These are phyloP conservation scores for Saguinus midas DNA, from an alignment of 2,113 vertebrate genomes.

Conservation along the genomic window DNA sequence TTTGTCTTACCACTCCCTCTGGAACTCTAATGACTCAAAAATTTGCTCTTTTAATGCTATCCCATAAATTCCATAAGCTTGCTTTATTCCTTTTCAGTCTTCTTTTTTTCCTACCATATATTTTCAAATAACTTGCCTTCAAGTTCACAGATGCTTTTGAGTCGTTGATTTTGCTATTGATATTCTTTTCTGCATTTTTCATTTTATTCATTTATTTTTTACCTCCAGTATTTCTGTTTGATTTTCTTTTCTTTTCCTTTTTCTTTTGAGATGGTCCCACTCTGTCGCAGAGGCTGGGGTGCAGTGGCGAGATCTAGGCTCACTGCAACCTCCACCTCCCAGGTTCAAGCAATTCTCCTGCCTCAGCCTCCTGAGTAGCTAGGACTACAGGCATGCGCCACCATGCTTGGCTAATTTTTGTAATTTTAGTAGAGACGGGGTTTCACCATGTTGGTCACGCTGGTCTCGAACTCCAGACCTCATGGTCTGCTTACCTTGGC, in stretches of 20 bases:
- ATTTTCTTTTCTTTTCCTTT: not conserved
- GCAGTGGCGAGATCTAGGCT: too few species aligned
- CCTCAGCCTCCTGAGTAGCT: too few species aligned
- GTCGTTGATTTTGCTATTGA: not conserved
- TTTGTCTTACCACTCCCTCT: not conserved
- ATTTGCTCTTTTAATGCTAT: not conserved
- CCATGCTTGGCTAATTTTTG: too few species aligned
- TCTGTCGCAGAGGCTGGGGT: too few species aligned
- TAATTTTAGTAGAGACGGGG: too few species aligned
- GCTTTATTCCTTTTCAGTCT: not conserved
- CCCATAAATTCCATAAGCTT: not conserved
- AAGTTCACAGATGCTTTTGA: not conserved
- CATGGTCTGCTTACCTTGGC: too few species aligned
- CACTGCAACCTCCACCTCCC: too few species aligned
- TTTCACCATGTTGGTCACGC: too few species aligned
- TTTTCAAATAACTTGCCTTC: not conserved
- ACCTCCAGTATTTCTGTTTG: not conserved
- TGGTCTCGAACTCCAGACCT: too few species aligned
- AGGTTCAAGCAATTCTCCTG: too few species aligned
- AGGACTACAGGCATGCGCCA: too few species aligned
- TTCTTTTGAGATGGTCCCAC: too few species aligned
- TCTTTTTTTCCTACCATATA: not conserved
- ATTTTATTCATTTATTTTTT: not conserved
- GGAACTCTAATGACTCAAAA: not conserved
- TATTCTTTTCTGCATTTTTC: not conserved